Base-by-base conservation (phyloP, 2,888 invertebrate species). In the Sarcophaga variegata region DNA sequence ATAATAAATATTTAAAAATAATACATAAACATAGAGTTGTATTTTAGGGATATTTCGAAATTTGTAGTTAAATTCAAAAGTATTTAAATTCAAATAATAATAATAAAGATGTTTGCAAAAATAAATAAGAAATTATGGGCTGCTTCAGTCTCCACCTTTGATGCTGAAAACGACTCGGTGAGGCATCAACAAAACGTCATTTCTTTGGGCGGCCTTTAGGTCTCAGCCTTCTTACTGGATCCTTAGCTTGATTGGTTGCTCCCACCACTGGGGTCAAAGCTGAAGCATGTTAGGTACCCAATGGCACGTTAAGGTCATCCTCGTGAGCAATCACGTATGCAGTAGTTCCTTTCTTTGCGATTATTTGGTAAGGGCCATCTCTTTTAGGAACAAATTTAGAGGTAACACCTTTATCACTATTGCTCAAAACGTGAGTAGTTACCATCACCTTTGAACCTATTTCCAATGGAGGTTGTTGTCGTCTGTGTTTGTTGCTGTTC, bases 361-460 rank as follows among this genome's bases (percentile, higher is more conserved):
- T 77, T 17, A 83, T 77, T 2, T 69, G 25, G 12, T 86, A 83
- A 14, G 81, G 80, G 6, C 86, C 83, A 81, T 91, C 91, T 37
- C 91, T 83, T 69, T 89, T 88, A n/a, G 91, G 91, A 62, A 89
- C 88, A 69, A 92, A 90, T 76, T 92, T 92, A 0, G 90, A 85
- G 22, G 89, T 89, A 83, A 85, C 75, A 27, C 80, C 86, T 59
- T 88, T 89, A 45, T 76, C 64, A 12, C 88, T 88, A 47, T 89
- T 85, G 69, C 90, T 91, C 10, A 90, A 78, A n/a, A 88, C 74
- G 45, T 90, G 90, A 2, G 87, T 89, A 11, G 80, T 85, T 3
- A 91, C 88, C 81, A 86, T 85, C 10, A 91, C 90, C 70, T 77
- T 70, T 47, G 89, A 90, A 22, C 89, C 91, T 45, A 89, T 72